Evolutionary conservation across 2,113 vertebrate genomes (phyloP), one percentile per base, ranked within the genome.

Genomic region (Myotis brandtii): DNA sequence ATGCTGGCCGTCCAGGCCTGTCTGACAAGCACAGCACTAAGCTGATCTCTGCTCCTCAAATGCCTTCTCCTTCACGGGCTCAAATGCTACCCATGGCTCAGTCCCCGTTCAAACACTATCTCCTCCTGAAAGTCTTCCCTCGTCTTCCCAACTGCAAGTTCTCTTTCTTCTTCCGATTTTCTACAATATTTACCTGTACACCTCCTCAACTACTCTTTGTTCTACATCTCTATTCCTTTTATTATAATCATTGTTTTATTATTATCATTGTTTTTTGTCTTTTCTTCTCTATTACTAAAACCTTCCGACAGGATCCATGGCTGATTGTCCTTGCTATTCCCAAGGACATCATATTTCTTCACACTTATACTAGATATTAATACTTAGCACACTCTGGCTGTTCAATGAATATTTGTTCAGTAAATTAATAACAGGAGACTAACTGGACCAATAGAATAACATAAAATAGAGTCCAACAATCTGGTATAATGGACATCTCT

Each of bases 361-460:
- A 69, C 9, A 81, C 43, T 92, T 86, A 83, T 43, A 37, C 1
- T 10, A 66, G 18, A 64, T 54, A 27, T 75, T 89, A 87, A 75
- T 72, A 25, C 85, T 64, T 64, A 54, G 72, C 25, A 79, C 40
- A 25, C 0, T 25, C 8, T 25, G 20, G 2, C 43, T 80, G 2
- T 30, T 46, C 76, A 73, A 66, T 40, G 84, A 88, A 52, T 34
- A 84, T 84, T 48, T 72, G 37, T 52, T 79, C 21, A 66, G 46
- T 46, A 59, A 79, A 85, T 89, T 85, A 79, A 89, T 69, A 84
- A 43, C 81, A 43, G 37, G 13, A 73, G 27, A 48, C 50, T 66
- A 66, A 56, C 52, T 83, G 43, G 72, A 73, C 56, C 48, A 80
- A 48, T 9, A 80, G 34, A 16, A 14, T 34, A 48, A 67, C 48